Evolutionary conservation across 2,888 invertebrate species (phyloP), one percentile per base, ranked within the genome.

Genomic region (Rapana venosa): DNA sequence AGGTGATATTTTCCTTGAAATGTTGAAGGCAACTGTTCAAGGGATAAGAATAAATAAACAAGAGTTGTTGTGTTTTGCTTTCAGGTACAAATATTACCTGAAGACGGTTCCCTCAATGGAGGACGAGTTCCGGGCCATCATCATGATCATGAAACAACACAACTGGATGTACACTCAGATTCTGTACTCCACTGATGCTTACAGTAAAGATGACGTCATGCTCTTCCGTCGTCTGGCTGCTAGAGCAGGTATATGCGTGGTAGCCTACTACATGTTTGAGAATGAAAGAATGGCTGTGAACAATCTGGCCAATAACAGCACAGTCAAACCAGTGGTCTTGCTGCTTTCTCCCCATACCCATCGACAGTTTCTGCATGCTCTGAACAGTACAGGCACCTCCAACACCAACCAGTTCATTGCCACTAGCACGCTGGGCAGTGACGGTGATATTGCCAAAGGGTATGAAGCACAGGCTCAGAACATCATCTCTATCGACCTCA

Each of bases 111-210:
- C 94, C 5, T 92, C 93, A 11, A 90, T 92, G 13, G 89, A 91
- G 5, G 90, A 92, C 17, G 90, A 93, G 36, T 92, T 94, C 26
- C 92, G 94, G 36, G 95, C 96, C 0, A 93, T 96, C 47, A 93
- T 96, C 6, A 93, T 95, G 86, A 92, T 96, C 20, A 92, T 96
- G 87, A 95, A 95, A 86, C 92, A 94, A 77, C 93, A 95, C 56
- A 94, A 95, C 30, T 96, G 96, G 96, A 94, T 93, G 58, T 96
- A 95, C 92, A 94, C 96, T 1, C 96, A 96, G 90, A 93, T 94
- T 32, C 66, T 89, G 0, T 94, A 94, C 89, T 94, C 95, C 0
- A 92, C 92, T 2, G 94, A 94, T 17, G 92, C 90, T 6, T 94
- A 94, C 84, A 92, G 92, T 20, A 91, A 91, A 36, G 91, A 92